Percentiles rank a stretch among this genome's conserved stretches.
Conservation (phyloP, 2,888 invertebrate genomes). For the Macrophya annulata region DNA sequence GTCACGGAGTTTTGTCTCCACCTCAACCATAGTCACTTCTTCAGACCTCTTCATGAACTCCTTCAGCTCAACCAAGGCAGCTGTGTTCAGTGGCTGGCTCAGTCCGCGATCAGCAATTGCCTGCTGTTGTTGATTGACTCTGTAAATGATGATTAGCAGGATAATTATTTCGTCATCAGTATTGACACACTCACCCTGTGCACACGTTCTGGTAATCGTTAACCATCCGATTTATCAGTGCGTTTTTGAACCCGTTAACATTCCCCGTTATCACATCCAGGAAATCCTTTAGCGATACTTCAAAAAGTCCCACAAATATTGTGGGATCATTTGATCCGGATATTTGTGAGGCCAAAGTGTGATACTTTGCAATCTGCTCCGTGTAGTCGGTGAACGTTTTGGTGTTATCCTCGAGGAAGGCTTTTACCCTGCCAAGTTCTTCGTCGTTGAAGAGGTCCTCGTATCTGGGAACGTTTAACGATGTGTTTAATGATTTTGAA, state of each 20-base stretch:
- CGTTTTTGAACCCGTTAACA: slow-evolving; percentile 86
- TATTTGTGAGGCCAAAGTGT: slow-evolving; percentile 83
- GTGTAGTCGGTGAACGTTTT: slow-evolving; percentile 85
- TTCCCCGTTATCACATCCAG: slow-evolving; percentile 86
- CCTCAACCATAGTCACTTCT: slow-evolving; percentile 85
- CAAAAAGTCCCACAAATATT: slow-evolving; percentile 91
- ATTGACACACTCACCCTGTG: slow-evolving; percentile 83
- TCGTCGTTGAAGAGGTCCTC: slow-evolving; percentile 69
- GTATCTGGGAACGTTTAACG: slow-evolving; percentile 65
- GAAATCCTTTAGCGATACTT: slow-evolving; percentile 90
- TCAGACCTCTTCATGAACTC: slow-evolving; percentile 89
- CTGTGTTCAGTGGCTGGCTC: slow-evolving; percentile 90
- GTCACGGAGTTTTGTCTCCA: slow-evolving; percentile 89
- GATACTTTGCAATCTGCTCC: slow-evolving; percentile 83
- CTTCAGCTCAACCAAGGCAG: slow-evolving; percentile 92
- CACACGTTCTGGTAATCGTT: slow-evolving; percentile 90
- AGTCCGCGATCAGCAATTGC: slow-evolving; percentile 89
- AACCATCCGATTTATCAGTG: slow-evolving; percentile 88
- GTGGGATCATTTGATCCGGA: slow-evolving; percentile 84
- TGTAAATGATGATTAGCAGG: slow-evolving; percentile 74
- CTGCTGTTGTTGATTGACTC: slow-evolving; percentile 92
- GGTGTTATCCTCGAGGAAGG: slow-evolving; percentile 85
- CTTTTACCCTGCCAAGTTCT: slow-evolving; percentile 79
- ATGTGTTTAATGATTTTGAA: not conserved
- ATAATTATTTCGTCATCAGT: not conserved